Conservation (phyloP, 2,888 invertebrate genomes). For the Aphrophora alni region DNA sequence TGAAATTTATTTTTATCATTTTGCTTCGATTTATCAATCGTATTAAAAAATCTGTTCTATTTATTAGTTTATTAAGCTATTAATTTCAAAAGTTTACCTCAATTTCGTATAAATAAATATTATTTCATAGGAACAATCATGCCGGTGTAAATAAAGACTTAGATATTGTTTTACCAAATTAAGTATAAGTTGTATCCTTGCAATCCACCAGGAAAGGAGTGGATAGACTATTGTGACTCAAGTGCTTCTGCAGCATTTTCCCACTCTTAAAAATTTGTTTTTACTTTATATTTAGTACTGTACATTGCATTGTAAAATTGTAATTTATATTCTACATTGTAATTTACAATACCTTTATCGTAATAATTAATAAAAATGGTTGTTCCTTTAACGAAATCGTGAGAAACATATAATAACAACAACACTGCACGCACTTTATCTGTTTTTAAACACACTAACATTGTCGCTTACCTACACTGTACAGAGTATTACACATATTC, state of each 20-base stretch:
- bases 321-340: not conserved
- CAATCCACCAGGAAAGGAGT: not conserved
- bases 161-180: too few relatives aligned
- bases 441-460: not conserved
- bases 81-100: not conserved
- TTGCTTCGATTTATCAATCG: too few relatives aligned
- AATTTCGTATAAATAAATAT: not conserved
- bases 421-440: not conserved
- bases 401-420: not conserved
- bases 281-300: not conserved
- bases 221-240: too few relatives aligned
- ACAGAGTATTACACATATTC: constrained; percentile 37
- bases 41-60: too few relatives aligned
- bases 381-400: not conserved
- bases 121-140: not conserved
- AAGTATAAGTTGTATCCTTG: not conserved
- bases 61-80: not conserved
- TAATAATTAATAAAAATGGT: not conserved
- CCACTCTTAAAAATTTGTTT: not conserved
- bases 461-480: constrained; percentile 35
- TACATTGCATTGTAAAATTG: not conserved
- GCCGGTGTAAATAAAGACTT: not conserved
- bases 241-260: not conserved
- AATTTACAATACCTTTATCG: not conserved
- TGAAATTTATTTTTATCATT: too few relatives aligned